phyloP scores from a whole-genome alignment of 2,888 invertebrate species.

The Thecocarcelia acutangulata region DNA sequence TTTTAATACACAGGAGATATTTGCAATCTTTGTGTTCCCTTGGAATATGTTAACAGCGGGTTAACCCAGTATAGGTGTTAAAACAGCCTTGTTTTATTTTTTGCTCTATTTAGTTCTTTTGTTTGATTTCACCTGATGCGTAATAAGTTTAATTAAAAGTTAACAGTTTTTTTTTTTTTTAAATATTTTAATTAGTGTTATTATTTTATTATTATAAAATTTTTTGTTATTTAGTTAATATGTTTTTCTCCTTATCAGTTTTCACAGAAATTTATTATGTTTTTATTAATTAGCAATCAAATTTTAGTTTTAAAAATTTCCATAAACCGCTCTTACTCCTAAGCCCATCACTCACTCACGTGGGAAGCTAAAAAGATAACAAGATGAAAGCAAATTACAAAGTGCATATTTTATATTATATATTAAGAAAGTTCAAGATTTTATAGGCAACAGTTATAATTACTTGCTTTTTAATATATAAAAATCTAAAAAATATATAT shows the following conservation, averaged over 20 bases:
- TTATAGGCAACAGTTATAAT: too few species aligned
- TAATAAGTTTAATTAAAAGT: slow-evolving; percentile 18
- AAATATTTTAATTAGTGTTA: slow-evolving; percentile 3
- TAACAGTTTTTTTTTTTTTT: not conserved
- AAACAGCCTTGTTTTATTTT: slow-evolving; percentile 25
- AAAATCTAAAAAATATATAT: too few species aligned
- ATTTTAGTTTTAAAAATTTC: slow-evolving; percentile 22
- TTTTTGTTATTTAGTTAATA: not conserved
- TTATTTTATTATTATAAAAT: not conserved
- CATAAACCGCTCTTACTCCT: slow-evolving; percentile 24
- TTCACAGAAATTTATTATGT: not conserved
- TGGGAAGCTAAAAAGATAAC: slow-evolving; percentile 44
- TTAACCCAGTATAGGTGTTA: slow-evolving; percentile 20
- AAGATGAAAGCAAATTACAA: slow-evolving; percentile 3
- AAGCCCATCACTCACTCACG: slow-evolving; percentile 37
- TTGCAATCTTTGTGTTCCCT: slow-evolving; percentile 3
- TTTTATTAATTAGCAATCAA: slow-evolving; percentile 1
- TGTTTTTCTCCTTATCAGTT: slow-evolving; percentile 18
- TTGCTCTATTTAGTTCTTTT: slow-evolving; percentile 12
- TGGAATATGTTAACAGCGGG: slow-evolving; percentile 3
- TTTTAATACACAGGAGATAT: not conserved
- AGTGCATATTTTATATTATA: too few species aligned
- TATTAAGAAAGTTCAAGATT: too few species aligned
- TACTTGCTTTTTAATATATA: too few species aligned
- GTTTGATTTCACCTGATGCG: slow-evolving; percentile 36